phyloP scores from a whole-genome alignment of 2,113 vertebrate genomes.

The Scopus umbretta region DNA sequence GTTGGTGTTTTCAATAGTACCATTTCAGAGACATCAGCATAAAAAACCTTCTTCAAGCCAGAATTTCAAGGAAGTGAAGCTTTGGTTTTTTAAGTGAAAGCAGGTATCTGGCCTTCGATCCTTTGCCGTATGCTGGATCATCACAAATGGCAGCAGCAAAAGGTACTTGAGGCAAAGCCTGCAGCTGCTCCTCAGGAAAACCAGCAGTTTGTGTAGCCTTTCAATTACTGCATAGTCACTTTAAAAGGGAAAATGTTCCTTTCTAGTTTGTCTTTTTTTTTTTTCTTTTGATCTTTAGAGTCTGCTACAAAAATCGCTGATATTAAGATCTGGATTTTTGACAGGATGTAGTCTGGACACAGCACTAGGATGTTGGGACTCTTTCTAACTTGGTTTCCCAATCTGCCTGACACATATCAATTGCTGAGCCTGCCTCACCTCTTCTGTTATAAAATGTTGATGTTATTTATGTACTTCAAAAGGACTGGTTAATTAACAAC shows the following conservation, averaged over 20 bases:
- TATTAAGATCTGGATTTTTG: background rate
- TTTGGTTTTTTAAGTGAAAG: background rate
- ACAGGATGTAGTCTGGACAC: background rate
- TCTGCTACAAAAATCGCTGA: background rate
- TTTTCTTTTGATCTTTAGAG: background rate
- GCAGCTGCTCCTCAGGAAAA: background rate
- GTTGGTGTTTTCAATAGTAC: background rate
- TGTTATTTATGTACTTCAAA: background rate
- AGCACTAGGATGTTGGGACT: background rate
- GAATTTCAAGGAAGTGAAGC: background rate
- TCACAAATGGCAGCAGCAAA: background rate
- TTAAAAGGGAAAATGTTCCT: background rate
- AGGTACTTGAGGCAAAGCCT: background rate
- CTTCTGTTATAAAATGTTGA: background rate
- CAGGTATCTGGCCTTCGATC: background rate
- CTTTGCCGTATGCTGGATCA: background rate
- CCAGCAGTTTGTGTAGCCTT: background rate
- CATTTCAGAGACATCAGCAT: background rate
- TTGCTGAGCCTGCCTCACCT: background rate
- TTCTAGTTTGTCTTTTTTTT: background rate
- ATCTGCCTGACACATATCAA: background rate
- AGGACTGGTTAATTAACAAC: conserved; percentile 41
- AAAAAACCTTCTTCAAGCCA: background rate
- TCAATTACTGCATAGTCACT: background rate
- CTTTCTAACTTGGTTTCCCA: background rate